Evolutionary conservation across 2,888 invertebrate genomes (phyloP), one percentile per base, ranked within the genome.

Genomic region (Dasypolia templi): DNA sequence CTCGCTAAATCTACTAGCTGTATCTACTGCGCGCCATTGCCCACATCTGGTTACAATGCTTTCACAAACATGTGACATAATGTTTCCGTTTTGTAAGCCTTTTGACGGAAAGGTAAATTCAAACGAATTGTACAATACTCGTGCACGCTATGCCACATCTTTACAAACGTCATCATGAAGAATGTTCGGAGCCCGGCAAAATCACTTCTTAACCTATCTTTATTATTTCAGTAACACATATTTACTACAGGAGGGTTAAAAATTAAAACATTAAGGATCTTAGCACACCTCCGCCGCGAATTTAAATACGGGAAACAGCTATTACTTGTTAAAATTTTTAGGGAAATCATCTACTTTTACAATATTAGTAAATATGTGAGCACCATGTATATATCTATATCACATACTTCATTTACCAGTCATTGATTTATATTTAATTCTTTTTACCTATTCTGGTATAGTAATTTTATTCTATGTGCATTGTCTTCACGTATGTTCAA

Each of bases 1-100:
- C n/a, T 46, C 19, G 14, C 17, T 3, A 9, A 29, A 44, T 51
- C 17, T 46, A 29, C 12, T n/a, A 55, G 49, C 32, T 1, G 32
- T 62, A 26, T 42, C n/a, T 58, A 26, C 17, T 42, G 11, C 80
- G 29, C 81, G 75, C 79, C 81, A 87, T 86, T 83, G 79, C 61
- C 64, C 81, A 81, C 84, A 65, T 59, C 44, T 76, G 71, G 73
- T 81, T 81, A 77, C 67, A 81, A 72, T 74, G 71, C 6, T 59
- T 67, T 68, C 29, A 69, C 32, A 77, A 84, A 84, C 68, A 77
- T 72, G 62, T 77, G 63, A 67, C 73, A 73, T 39, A 39, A 39
- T 39, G 39, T 39, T 39, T 39, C 39, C 9, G 7, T 39, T 35
- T 39, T 39, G 7, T 9, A 39, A 9, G 9, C 39, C 1, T 39